Percentiles rank a stretch among this genome's conserved stretches.
Evolutionary conservation across 2,113 vertebrate genomes (phyloP).

Genomic region (Pteronura brasiliensis): DNA sequence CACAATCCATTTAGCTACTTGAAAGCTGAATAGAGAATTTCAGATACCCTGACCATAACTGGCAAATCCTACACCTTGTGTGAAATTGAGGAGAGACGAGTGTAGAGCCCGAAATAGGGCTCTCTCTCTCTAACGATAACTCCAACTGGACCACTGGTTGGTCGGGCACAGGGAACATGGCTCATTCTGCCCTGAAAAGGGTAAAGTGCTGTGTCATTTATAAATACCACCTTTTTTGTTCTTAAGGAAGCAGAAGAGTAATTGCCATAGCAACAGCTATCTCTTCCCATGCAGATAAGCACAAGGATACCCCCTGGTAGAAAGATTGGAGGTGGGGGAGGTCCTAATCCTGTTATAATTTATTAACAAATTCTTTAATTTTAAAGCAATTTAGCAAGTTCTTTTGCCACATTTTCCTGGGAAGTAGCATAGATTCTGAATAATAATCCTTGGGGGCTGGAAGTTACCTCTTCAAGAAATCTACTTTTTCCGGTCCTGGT

Average conservation of each 20-base stretch:
- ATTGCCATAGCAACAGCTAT: slow-evolving; percentile 61
- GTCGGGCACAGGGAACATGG: not conserved
- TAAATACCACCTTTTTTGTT: slow-evolving; percentile 28
- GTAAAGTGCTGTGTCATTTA: slow-evolving; percentile 20
- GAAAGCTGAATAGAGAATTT: not conserved
- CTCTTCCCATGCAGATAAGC: not conserved
- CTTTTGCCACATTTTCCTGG: not conserved
- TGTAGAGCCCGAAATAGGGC: not conserved
- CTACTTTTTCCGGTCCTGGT: not conserved
- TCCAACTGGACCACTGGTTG: not conserved
- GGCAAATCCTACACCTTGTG: not conserved
- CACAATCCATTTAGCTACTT: not conserved
- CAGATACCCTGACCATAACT: not conserved
- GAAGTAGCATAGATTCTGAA: not conserved
- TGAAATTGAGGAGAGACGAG: not conserved
- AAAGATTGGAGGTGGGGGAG: not conserved
- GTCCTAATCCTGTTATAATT: not conserved
- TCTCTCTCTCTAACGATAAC: not conserved
- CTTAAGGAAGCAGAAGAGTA: slow-evolving; percentile 37
- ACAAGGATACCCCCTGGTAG: not conserved
- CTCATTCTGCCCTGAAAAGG: slow-evolving; percentile 5
- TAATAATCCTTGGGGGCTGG: not conserved
- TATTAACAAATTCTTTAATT: not conserved
- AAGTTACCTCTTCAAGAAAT: not conserved
- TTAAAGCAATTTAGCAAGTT: slow-evolving; percentile 2